Base-by-base conservation (phyloP, 2,113 vertebrate genomes). In the Campylomormyrus tamandua region DNA sequence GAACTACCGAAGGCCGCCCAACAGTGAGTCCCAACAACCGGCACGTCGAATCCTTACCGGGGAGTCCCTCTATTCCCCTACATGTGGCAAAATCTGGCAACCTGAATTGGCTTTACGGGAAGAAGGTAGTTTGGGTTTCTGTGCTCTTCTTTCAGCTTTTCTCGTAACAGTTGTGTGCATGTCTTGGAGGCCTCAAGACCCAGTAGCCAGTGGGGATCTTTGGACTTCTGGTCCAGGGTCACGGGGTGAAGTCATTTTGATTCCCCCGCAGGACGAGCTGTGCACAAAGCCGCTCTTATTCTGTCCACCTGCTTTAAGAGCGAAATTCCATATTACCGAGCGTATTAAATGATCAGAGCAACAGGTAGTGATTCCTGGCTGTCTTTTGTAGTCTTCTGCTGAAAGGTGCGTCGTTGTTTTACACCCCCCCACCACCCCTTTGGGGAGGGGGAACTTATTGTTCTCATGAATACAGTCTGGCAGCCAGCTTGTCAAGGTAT, bases 1-100 rank as follows among this genome's bases (percentile, higher is more conserved):
- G 91, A 97, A 92, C 95, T 98, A 97, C 95, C 96, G 97, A 90
- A 96, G 97, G 94, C 93, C 96, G 80, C 95, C 96, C 6, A 97
- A 97, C 94, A 96, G 98, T 99, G 93, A 98, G 98, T 95, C 70
- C 70, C 50, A n/a, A 10, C 24, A 11, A n/a, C 66, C 3, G 45
- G 15, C n/a, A 31, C 88, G n/a, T 45, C 10, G 9, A 70, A 4
- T 70, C 10, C 62, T 70, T 31, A 70, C 27, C 10, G 10, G 27
- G 27, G 27, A 31, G n/a, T 70, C 62, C 62, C 62, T 70, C 62
- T 70, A 31, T 70, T 31, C 27, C 3, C 62, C 9, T 70, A 27
- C 9, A 27, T 13, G 62, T 70, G n/a, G 62, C 10, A 70, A 31
- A 70, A 58, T 42, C 17, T 15, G 39, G 58, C 83, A 39, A 19